Evolutionary conservation across 1,140 invertebrate genomes (phyloP).

Genomic region (Lycorma delicatula): DNA sequence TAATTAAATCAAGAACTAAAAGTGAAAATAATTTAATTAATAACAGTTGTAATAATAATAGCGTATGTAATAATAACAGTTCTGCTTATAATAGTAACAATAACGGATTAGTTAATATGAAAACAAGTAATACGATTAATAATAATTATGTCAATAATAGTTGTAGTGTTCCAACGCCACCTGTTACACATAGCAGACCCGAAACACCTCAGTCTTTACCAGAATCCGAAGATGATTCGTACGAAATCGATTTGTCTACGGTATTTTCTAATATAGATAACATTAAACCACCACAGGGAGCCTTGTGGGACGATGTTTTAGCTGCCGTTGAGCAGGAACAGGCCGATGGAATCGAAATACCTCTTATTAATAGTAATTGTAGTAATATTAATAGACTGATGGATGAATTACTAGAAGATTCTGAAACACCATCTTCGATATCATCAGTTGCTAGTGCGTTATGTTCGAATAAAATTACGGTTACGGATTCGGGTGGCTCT

Average conservation of each 20-base stretch:
- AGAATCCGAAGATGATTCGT: not conserved
- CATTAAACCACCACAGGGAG: not conserved
- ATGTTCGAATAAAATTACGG: no score
- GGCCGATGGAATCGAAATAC: not conserved
- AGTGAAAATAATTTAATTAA: not conserved
- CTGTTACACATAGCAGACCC: not conserved
- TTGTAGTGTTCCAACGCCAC: not conserved
- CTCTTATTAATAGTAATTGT: no score
- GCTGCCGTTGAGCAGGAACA: not conserved
- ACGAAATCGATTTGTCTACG: not conserved
- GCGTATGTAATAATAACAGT: not conserved
- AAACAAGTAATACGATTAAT: not conserved
- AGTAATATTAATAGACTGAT: no score
- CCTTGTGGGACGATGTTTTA: not conserved
- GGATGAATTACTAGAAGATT: no score
- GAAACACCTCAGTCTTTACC: not conserved
- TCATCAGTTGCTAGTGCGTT: no score
- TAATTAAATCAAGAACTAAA: not conserved
- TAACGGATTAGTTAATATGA: not conserved
- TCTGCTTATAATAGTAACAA: not conserved
- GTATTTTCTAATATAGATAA: not conserved
- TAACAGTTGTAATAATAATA: no score
- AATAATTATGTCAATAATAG: no score
- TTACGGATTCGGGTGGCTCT: no score
- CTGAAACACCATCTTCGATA: no score